Evolutionary conservation across 1,140 invertebrate species (phyloP).

Genomic region (Leptonema lineaticorne): DNA sequence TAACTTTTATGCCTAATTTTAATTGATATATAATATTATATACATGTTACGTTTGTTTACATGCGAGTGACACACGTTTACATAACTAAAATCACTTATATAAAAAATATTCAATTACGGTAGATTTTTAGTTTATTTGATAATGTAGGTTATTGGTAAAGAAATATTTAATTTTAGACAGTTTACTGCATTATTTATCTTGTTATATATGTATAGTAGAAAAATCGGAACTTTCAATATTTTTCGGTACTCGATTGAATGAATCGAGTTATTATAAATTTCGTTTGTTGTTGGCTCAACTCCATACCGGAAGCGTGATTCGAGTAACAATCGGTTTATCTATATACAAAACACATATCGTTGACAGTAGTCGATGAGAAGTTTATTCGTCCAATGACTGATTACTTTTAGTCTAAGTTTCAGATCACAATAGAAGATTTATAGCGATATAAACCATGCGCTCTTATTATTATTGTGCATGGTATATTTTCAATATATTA

Average conservation of each 20-base stretch:
- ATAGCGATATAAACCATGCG: conserved; percentile 15
- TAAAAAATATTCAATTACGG: too few species aligned
- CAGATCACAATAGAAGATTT: conserved; percentile 32
- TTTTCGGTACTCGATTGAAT: not conserved
- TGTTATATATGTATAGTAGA: not conserved
- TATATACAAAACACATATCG: not conserved
- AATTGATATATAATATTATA: too few species aligned
- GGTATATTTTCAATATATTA: conserved; percentile 17
- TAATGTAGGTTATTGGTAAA: too few species aligned
- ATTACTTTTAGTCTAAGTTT: conserved; percentile 17
- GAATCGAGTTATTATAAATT: conserved; percentile 10
- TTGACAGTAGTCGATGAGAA: conserved; percentile 7
- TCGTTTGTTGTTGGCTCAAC: conserved; percentile 5
- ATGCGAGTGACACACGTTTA: too few species aligned
- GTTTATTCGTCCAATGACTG: conserved; percentile 22
- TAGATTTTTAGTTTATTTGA: too few species aligned
- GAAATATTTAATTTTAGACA: too few species aligned
- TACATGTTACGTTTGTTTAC: too few species aligned
- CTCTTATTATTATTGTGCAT: conserved; percentile 3
- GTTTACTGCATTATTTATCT: too few species aligned
- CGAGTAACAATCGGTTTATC: conserved; percentile 5
- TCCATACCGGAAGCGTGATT: conserved; percentile 15
- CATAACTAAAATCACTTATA: too few species aligned
- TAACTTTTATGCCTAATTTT: too few species aligned
- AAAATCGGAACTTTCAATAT: not conserved